Evolutionary conservation across 1,140 invertebrate genomes (phyloP).

Genomic region (Lineus longissimus): DNA sequence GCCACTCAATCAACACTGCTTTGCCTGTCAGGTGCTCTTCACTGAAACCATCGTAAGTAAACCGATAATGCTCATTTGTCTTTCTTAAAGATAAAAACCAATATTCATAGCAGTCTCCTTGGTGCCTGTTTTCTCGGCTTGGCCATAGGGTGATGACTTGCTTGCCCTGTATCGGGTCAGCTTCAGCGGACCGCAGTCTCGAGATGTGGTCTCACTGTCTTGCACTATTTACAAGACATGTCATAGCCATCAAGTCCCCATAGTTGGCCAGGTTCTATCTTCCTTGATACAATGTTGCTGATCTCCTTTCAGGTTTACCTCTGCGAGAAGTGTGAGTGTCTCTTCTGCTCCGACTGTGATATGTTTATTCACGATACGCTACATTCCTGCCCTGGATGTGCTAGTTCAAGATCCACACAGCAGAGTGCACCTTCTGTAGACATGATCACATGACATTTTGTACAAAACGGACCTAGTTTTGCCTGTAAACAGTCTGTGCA

Average conservation of each 20-base stretch:
- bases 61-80: neutral
- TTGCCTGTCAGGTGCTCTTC: conserved; percentile 7
- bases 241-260: too few species aligned
- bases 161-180: too few species aligned
- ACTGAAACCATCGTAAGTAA: conserved; percentile 14
- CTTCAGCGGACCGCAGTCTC: too few species aligned
- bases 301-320: conserved; percentile 52
- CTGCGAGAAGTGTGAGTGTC: conserved; percentile 73
- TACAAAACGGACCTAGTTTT: too few species aligned
- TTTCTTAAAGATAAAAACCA: neutral
- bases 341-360: conserved; percentile 93
- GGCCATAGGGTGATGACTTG: too few species aligned
- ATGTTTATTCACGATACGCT: conserved; percentile 88
- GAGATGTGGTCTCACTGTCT: too few species aligned
- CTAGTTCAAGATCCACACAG: conserved; percentile 49
- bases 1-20: neutral
- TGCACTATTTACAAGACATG: too few species aligned
- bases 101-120: neutral
- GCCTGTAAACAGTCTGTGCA: too few species aligned
- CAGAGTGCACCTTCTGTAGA: too few species aligned
- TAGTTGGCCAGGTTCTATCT: too few species aligned
- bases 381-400: conserved; percentile 92
- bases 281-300: too few species aligned
- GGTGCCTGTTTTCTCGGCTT: neutral
- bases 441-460: too few species aligned